Evolutionary conservation across 2,113 vertebrate species (phyloP).

Genomic region (Talpa occidentalis): DNA sequence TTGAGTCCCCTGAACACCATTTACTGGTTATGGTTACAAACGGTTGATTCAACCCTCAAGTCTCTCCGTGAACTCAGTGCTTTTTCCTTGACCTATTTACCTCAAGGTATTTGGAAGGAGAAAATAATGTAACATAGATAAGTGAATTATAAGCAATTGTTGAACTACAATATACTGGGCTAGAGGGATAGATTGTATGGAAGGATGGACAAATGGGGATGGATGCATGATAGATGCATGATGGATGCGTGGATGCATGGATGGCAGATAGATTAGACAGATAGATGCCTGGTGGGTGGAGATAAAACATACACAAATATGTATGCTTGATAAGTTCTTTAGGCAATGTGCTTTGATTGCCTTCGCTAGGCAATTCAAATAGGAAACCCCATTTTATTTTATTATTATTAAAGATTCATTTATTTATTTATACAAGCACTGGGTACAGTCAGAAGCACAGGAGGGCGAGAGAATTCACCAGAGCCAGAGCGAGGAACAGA

Average conservation of each 20-base stretch:
- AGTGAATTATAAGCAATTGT: neutral
- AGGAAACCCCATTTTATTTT: neutral
- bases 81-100: neutral
- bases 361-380: constrained; percentile 8
- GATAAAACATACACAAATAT: too few relatives aligned
- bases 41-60: neutral
- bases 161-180: neutral
- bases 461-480: too few relatives aligned
- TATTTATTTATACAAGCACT: too few relatives aligned
- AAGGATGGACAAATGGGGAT: too few relatives aligned
- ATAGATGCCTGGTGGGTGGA: neutral
- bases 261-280: neutral
- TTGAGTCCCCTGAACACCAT: neutral
- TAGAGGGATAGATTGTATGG: neutral
- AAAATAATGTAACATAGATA: neutral
- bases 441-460: too few relatives aligned
- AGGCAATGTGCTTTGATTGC: neutral
- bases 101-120: neutral
- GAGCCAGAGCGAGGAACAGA: too few relatives aligned
- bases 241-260: too few relatives aligned
- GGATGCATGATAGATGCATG: too few relatives aligned
- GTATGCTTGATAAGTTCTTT: neutral
- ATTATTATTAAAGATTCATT: too few relatives aligned
- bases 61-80: neutral
- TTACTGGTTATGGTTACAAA: neutral